Base-by-base conservation (phyloP, 2,888 invertebrate genomes). In the Bombylius major region DNA sequence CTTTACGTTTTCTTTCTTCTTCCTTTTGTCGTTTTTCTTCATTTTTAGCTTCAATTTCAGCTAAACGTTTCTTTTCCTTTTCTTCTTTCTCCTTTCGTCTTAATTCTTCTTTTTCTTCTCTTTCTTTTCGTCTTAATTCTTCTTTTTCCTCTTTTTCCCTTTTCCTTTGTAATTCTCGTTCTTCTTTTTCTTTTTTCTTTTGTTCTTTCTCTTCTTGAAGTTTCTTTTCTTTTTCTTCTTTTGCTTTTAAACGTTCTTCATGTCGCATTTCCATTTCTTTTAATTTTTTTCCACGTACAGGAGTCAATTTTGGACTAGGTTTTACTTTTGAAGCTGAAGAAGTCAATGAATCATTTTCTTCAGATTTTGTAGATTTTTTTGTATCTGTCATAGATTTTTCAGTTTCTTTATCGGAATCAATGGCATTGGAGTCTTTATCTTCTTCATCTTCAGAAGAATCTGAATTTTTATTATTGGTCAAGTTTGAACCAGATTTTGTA, bases 131-230 rank as follows among this genome's bases (percentile, higher is more conserved):
- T 34, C 57, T 59, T 45, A 53, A 50, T 23, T 62, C 62, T 7
- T 59, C 55, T 51, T 60, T 64, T 55, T 65, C 65, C 55, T 65
- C 63, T 5, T 59, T 60, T 64, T 66, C 56, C 61, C 68, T 61
- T 70, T 78, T 61, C 78, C 78, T 65, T 77, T 78, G 48, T 67
- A 72, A 63, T 67, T 78, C 63, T 69, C 66, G 68, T 53, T 70
- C 70, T 55, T 73, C 78, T 63, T 79, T 78, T 60, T 78, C 78
- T 66, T 81, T 80, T 65, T 81, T 76, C 60, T 72, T 75, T 50
- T 62, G 75, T 61, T 71, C 76, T 54, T 71, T 73, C 63, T 77
- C 77, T 63, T 77, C 76, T 8, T 76, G 77, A 57, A 75, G 71
- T 53, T 78, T 77, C 48, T 78, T 77, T 65, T 78, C 77, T 56